Evolutionary conservation across 1,140 invertebrate genomes (phyloP), one percentile per base, ranked within the genome.

Genomic region (Diorhabda carinulata): DNA sequence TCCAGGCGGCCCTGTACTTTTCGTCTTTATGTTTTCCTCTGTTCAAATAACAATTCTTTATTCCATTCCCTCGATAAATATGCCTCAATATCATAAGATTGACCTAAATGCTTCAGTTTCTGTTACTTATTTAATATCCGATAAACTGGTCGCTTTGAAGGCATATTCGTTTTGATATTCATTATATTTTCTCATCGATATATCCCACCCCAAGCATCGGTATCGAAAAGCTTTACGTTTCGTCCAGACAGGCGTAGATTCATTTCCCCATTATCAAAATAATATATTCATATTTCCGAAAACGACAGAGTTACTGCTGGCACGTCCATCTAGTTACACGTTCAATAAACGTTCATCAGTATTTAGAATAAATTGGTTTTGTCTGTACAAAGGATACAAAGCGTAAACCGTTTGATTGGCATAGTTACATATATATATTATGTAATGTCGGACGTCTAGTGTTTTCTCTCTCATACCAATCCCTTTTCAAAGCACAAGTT

Each of bases 331-430:
- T 41, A 42, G 57, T 67, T 3, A 67, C 58, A 67, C 10, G 65
- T 67, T 67, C 57, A 47, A 63, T 63, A 56, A 56, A 60, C 25
- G 57, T 60, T 67, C 65, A 43, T 67, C 44, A 41, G 65, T 60
- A 67, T 67, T 67, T 60, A 45, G 25, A 41, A 67, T 67, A 57
- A 68, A 62, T 63, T 62, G 67, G 67, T 62, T 63, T 68, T 56
- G 56, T 68, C 61, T 61, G 67, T 57, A 63, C 61, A 68, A 68
- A 68, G 67, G 61, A 62, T 57, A 68, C 67, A 68, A 68, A 72
- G 71, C 71, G 68, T 72, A 72, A 72, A 72, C 63, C 61, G 65
- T 72, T 74, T 74, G 72, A 74, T 74, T 74, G 72, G 70, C 72
- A 72, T 72, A 70, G 70, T 74, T 74, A 73, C 25, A 25, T 25